Evolutionary conservation across 2,888 invertebrate genomes (phyloP).

Genomic region (Anticlea derivata): DNA sequence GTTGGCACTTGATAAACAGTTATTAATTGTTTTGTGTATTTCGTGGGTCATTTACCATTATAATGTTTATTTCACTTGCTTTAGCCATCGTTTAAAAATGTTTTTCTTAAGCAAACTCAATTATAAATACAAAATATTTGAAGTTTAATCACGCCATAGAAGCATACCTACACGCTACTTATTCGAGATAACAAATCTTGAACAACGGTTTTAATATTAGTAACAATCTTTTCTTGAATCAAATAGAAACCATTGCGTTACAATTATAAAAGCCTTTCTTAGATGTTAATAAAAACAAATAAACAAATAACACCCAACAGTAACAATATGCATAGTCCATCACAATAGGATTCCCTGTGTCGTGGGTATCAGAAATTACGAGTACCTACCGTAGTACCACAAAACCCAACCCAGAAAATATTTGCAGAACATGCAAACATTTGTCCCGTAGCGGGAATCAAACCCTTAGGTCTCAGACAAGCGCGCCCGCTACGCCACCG

Average conservation of each 20-base stretch:
- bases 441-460: too few relatives aligned
- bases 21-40: constrained; percentile 43
- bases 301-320: too few relatives aligned
- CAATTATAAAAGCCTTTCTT: neutral
- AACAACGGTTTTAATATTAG: constrained; percentile 1
- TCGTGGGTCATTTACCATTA: constrained; percentile 29
- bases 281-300: neutral
- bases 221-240: neutral
- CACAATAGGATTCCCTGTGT: too few relatives aligned
- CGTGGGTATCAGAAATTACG: too few relatives aligned
- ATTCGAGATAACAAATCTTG: constrained; percentile 11
- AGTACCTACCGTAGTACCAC: too few relatives aligned
- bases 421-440: too few relatives aligned
- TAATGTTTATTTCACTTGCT: constrained; percentile 14
- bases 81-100: constrained; percentile 8
- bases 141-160: constrained; percentile 13
- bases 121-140: constrained; percentile 1
- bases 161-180: constrained; percentile 12
- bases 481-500: too few relatives aligned
- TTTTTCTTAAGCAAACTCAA: neutral
- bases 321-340: too few relatives aligned
- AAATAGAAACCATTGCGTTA: too few relatives aligned
- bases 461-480: too few relatives aligned
- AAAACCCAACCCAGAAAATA: too few relatives aligned
- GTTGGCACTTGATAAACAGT: constrained; percentile 51